Percentiles rank a stretch among this genome's conserved stretches.
Conservation (phyloP, 2,888 invertebrate genomes). For the Morpho helenor region DNA sequence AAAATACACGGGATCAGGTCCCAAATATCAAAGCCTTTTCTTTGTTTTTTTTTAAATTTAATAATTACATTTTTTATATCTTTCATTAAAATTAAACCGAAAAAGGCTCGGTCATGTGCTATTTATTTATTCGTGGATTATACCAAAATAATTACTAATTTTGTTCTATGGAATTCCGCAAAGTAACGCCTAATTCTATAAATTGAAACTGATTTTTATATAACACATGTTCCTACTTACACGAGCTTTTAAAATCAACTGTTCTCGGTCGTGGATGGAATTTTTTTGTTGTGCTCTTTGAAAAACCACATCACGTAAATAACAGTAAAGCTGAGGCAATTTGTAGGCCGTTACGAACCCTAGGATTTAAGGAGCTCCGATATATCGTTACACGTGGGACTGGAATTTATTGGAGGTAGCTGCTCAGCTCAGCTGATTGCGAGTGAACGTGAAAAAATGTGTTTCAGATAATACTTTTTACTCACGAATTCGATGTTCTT, state of each 20-base stretch:
- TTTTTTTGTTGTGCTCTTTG: conserved; percentile 25
- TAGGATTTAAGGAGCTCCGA: conserved; percentile 41
- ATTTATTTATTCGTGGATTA: too few species aligned
- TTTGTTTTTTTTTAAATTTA: too few species aligned
- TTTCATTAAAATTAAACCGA: too few species aligned
- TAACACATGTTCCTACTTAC: background rate
- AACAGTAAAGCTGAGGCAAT: conserved; percentile 52
- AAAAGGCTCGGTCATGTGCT: too few species aligned
- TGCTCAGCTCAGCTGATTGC: conserved; percentile 20
- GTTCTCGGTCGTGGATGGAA: background rate
- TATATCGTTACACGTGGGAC: conserved; percentile 45
- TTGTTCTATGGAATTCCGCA: too few species aligned
- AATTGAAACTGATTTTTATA: background rate
- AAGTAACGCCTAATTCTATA: too few species aligned
- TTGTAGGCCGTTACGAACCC: conserved; percentile 52
- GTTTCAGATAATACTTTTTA: conserved; percentile 9
- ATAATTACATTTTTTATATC: too few species aligned
- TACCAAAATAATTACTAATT: too few species aligned
- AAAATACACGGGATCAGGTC: too few species aligned
- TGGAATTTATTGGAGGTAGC: conserved; percentile 37
- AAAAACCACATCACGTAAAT: conserved; percentile 51
- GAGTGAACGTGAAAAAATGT: conserved; percentile 22
- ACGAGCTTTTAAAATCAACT: background rate
- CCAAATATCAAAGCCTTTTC: too few species aligned
- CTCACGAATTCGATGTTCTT: background rate